Percentiles rank a stretch among this genome's conserved stretches.
Evolutionary conservation across 2,888 invertebrate species (phyloP).

Genomic region (Leucoptera coffeella): DNA sequence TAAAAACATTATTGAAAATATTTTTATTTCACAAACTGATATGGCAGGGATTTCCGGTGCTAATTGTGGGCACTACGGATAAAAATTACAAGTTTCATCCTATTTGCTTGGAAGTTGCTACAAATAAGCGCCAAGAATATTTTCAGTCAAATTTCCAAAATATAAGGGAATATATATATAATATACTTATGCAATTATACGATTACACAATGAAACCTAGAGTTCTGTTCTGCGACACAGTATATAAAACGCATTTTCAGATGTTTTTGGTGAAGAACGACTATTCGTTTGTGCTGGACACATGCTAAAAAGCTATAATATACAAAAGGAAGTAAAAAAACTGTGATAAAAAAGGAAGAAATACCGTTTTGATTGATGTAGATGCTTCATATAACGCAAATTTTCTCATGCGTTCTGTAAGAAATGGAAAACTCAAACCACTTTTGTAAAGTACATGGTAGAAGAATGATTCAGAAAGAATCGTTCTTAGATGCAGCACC

Average conservation of each 20-base stretch:
- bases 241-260: conserved; percentile 4
- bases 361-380: conserved; percentile 6
- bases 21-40: conserved; percentile 5
- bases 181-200: conserved; percentile 3
- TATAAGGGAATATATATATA: no score
- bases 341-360: conserved; percentile 4
- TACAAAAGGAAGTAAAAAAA: conserved; percentile 4
- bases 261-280: conserved; percentile 4
- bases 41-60: conserved; percentile 6
- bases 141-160: conserved; percentile 5
- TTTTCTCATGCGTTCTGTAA: conserved; percentile 5
- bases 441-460: conserved; percentile 6
- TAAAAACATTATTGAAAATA: conserved; percentile 5
- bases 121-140: conserved; percentile 5
- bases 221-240: conserved; percentile 4
- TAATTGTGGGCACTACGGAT: conserved; percentile 5
- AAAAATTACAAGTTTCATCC: conserved; percentile 6
- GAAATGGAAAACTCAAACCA: conserved; percentile 5
- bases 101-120: conserved; percentile 6
- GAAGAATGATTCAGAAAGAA: conserved; percentile 6
- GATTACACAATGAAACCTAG: conserved; percentile 4
- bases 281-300: conserved; percentile 6
- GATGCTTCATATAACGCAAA: conserved; percentile 5
- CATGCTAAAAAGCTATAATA: conserved; percentile 5
- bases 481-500: conserved; percentile 6